These are phyloP conservation scores for Anguilla marmorata DNA, from an alignment of 2,797 vertebrate species.

Conservation along the genomic window DNA sequence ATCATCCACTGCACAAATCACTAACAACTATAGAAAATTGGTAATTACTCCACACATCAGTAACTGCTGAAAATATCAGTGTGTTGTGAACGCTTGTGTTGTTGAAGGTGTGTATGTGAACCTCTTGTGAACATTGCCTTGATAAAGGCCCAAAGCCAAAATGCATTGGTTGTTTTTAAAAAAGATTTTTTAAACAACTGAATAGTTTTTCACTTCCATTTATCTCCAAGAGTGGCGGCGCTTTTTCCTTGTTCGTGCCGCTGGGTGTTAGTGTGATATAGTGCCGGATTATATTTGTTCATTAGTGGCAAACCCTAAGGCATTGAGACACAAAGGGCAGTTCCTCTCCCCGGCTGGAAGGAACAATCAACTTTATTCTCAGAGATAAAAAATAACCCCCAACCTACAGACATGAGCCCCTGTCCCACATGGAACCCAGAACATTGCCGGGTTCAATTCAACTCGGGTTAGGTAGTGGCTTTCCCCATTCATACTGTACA, in stretches of 20 bases:
- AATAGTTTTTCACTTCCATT: neutral
- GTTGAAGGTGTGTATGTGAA: neutral
- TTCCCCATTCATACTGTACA: neutral
- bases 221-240: neutral
- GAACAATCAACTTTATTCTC: neutral
- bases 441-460: neutral
- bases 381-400: neutral
- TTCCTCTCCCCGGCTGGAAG: neutral
- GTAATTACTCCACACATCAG: no score
- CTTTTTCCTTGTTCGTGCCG: neutral
- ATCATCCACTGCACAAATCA: no score
- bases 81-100: no score
- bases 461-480: neutral
- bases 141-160: neutral
- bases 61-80: no score
- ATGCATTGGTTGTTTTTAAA: neutral
- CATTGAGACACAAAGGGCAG: neutral
- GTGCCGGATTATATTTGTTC: neutral
- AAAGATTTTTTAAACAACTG: neutral
- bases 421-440: neutral
- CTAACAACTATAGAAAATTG: no score
- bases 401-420: neutral
- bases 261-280: neutral
- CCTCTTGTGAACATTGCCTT: neutral
- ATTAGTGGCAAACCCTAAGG: neutral